A percentile compares a stretch with the other conserved stretches of the same genome.
phyloP scores from a whole-genome alignment of 2,888 invertebrate species.

The Ommatoiulus sabulosus region DNA sequence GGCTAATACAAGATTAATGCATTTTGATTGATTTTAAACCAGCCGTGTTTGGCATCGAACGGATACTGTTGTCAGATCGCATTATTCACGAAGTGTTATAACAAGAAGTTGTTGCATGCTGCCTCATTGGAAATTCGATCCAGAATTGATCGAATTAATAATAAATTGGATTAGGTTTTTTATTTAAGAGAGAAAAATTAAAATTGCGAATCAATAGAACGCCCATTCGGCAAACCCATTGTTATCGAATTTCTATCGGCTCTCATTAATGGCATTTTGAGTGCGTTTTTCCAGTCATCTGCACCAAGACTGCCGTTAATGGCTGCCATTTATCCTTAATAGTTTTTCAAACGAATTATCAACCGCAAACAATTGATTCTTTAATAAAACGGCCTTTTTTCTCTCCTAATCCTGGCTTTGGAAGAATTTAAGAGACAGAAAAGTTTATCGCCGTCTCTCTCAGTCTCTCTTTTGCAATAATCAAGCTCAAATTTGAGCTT shows the following conservation, averaged over 20 bases:
- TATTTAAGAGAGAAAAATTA: slow-evolving; percentile 19
- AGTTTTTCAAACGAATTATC: slow-evolving; percentile 4
- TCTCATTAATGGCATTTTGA: slow-evolving; percentile 14
- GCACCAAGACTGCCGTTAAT: slow-evolving; percentile 1
- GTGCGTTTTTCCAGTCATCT: slow-evolving; percentile 9
- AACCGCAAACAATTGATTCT: slow-evolving; percentile 22
- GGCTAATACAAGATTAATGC: not conserved
- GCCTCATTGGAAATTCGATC: slow-evolving; percentile 9
- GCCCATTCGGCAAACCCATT: not conserved
- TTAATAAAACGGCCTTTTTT: not conserved
- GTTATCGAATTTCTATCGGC: slow-evolving; percentile 34
- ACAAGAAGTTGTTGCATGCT: slow-evolving; percentile 9
- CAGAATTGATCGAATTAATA: slow-evolving; percentile 50
- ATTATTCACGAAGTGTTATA: not conserved
- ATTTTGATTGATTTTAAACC: not conserved
- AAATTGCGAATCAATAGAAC: not conserved
- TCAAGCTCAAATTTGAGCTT: too few relatives aligned
- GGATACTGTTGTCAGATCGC: slow-evolving; percentile 39
- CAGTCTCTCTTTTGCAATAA: too few relatives aligned
- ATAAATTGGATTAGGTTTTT: slow-evolving; percentile 22
- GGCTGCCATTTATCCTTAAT: slow-evolving; percentile 28
- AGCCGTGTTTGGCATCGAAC: not conserved
- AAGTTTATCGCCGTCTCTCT: not conserved
- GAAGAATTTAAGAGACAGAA: not conserved
- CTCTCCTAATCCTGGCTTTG: not conserved